A percentile compares a stretch with the other conserved stretches of the same genome.
These are phyloP conservation scores for Notamacropus eugenii DNA, from an alignment of 2,797 vertebrate genomes.

Conservation along the genomic window DNA sequence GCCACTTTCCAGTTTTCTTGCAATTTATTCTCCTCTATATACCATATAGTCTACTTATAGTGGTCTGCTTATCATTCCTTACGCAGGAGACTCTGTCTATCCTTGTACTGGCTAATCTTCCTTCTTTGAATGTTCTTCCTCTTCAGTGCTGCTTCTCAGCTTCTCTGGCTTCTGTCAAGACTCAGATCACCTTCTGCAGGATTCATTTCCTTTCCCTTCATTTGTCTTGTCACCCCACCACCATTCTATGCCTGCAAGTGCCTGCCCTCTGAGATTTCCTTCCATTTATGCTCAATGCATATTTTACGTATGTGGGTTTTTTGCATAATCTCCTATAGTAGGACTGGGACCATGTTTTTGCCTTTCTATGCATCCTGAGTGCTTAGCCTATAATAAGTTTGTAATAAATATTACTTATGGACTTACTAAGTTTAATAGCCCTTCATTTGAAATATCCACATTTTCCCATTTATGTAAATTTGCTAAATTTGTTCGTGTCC, in stretches of 20 bases:
- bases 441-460: not conserved
- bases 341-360: not conserved
- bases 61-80: not conserved
- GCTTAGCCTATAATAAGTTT: not conserved
- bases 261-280: not conserved
- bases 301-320: not conserved
- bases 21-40: not conserved
- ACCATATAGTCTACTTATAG: not conserved
- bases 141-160: not conserved
- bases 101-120: not conserved
- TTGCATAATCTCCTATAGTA: not conserved
- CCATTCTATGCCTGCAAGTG: not conserved
- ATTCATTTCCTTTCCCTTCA: not conserved
- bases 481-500: not conserved
- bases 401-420: not conserved
- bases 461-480: not conserved
- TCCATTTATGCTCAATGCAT: not conserved
- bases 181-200: not conserved
- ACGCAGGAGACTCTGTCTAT: not conserved
- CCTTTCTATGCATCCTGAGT: not conserved
- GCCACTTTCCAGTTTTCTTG: not conserved
- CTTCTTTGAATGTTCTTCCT: not conserved
- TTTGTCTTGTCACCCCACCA: not conserved
- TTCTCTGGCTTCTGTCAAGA: not conserved
- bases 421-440: not conserved